Evolutionary conservation across 2,888 invertebrate species (phyloP).

Genomic region (Phyllotreta striolata): DNA sequence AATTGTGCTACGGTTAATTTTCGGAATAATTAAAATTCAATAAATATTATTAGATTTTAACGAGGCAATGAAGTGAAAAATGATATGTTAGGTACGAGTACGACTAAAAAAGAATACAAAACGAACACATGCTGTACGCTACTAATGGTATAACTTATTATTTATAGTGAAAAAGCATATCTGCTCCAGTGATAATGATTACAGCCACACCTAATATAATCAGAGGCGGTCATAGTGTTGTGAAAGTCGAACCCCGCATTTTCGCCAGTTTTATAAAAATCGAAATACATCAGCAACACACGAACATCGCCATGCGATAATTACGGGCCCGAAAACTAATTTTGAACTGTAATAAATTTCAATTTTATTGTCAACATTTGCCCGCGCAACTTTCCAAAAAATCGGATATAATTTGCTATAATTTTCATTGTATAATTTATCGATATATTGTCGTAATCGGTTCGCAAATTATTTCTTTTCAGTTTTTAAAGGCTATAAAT

Average conservation of each 20-base stretch:
- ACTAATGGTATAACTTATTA: constrained; percentile 3
- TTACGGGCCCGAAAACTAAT: too few species aligned
- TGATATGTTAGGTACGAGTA: constrained; percentile 6
- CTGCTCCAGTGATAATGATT: constrained; percentile 10
- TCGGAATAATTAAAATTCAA: constrained; percentile 17
- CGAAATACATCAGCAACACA: background rate
- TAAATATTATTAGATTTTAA: constrained; percentile 19
- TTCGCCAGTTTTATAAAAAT: constrained; percentile 4
- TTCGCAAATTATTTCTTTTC: too few species aligned
- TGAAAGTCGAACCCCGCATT: background rate
- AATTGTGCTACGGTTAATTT: constrained; percentile 5
- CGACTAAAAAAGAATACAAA: constrained; percentile 1
- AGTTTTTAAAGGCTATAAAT: too few species aligned
- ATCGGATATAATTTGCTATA: too few species aligned
- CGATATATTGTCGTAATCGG: too few species aligned
- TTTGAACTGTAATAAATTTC: too few species aligned
- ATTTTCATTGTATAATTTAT: too few species aligned
- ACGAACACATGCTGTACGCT: constrained; percentile 8
- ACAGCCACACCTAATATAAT: constrained; percentile 11
- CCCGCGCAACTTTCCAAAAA: too few species aligned
- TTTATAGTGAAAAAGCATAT: constrained; percentile 14
- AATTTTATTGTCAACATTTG: too few species aligned
- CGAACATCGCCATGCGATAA: background rate
- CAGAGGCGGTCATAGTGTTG: constrained; percentile 3
- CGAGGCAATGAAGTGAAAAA: constrained; percentile 9